These are phyloP conservation scores for Junco hyemalis DNA, from an alignment of 2,113 vertebrate genomes.

Conservation along the genomic window DNA sequence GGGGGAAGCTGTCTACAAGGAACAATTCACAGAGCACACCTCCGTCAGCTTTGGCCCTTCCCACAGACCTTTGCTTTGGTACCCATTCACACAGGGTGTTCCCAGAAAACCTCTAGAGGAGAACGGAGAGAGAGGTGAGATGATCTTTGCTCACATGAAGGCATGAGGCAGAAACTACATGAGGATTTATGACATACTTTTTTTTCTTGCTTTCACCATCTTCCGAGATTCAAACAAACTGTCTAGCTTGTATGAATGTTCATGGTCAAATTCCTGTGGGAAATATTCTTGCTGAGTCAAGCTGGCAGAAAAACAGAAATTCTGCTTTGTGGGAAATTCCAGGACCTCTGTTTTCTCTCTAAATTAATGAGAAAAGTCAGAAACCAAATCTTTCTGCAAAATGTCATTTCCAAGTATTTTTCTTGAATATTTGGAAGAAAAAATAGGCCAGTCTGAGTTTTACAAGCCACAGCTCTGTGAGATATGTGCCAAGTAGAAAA, in stretches of 20 bases:
- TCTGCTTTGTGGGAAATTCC: slow-evolving; percentile 37
- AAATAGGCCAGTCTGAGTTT: not conserved
- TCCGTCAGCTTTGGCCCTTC: not conserved
- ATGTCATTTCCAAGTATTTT: slow-evolving; percentile 13
- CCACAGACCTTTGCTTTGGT: not conserved
- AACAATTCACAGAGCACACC: not conserved
- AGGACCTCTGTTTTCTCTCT: slow-evolving; percentile 27
- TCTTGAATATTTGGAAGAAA: not conserved
- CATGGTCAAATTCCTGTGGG: slow-evolving; percentile 47
- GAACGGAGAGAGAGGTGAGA: not conserved
- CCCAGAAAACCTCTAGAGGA: not conserved
- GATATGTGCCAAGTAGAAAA: not conserved
- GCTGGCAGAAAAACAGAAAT: slow-evolving; percentile 25
- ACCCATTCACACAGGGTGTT: not conserved
- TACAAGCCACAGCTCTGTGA: not conserved
- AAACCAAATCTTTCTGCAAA: not conserved
- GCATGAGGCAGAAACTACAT: not conserved
- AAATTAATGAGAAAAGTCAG: not conserved
- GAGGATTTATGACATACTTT: not conserved
- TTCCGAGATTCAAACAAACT: not conserved
- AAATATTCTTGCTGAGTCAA: slow-evolving; percentile 57
- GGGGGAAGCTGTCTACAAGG: not conserved
- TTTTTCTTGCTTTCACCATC: slow-evolving; percentile 2
- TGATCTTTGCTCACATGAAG: not conserved
- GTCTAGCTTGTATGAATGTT: not conserved